Conservation (phyloP, 2,797 vertebrate species). For the Hephaestus fuliginosus region DNA sequence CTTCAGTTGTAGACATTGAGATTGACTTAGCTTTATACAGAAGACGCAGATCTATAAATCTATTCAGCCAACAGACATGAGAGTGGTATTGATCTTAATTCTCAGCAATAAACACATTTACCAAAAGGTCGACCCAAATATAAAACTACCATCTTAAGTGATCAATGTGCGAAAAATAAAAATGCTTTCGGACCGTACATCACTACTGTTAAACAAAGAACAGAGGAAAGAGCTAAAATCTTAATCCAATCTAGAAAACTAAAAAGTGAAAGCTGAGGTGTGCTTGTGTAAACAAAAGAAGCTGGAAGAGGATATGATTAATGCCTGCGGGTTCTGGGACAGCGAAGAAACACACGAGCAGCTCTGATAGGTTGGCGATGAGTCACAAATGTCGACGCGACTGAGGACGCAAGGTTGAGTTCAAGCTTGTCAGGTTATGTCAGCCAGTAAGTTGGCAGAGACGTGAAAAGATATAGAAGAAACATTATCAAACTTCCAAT, state of each 20-base stretch:
- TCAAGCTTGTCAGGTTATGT: conserved; percentile 37
- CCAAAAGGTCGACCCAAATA: not conserved
- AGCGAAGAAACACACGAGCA: not conserved
- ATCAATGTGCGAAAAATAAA: not conserved
- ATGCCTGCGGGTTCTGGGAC: conserved; percentile 22
- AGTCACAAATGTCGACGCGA: conserved; percentile 41
- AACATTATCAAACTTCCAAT: not conserved
- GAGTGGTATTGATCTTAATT: no score
- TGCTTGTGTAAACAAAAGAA: not conserved
- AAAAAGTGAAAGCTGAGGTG: conserved; percentile 6
- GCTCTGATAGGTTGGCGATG: conserved; percentile 39
- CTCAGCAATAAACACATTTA: not conserved
- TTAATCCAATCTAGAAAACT: not conserved
- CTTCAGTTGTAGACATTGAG: conserved; percentile 3
- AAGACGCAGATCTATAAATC: conserved; percentile 5
- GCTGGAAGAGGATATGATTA: conserved; percentile 18
- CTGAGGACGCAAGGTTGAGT: conserved; percentile 35
- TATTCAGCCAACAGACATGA: not conserved
- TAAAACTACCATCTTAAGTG: not conserved
- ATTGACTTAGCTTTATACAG: not conserved
- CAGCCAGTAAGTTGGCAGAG: not conserved
- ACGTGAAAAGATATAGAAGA: not conserved
- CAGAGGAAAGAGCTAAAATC: not conserved
- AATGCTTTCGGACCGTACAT: not conserved
- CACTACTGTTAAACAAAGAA: not conserved